Conservation (phyloP, 2,113 vertebrate genomes). For the Embiotoca jacksoni region DNA sequence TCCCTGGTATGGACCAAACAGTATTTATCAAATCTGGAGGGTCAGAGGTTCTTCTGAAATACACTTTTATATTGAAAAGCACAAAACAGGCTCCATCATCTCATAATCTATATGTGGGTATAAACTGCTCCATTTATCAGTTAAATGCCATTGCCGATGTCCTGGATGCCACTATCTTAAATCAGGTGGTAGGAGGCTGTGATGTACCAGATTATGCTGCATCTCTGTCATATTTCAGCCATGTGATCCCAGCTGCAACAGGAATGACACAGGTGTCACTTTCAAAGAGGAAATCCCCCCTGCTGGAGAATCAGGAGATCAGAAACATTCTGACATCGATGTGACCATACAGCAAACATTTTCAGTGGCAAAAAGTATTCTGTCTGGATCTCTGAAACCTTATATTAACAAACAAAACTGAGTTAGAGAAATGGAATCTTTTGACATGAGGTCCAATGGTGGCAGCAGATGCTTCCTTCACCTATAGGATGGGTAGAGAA, state of each 20-base stretch:
- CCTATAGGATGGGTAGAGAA: conserved; percentile 1
- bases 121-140: conserved; percentile 38
- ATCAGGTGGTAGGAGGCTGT: conserved; percentile 34
- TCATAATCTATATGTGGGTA: conserved; percentile 35
- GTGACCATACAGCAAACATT: conserved; percentile 10
- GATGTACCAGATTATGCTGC: conserved; percentile 41
- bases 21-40: neutral
- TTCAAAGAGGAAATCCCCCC: conserved; percentile 49
- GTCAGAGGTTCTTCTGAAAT: neutral
- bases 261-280: conserved; percentile 40
- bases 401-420: neutral
- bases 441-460: neutral
- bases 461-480: conserved; percentile 14
- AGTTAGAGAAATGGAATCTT: neutral
- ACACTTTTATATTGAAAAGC: neutral
- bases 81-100: conserved; percentile 14
- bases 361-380: conserved; percentile 19
- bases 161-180: conserved; percentile 18
- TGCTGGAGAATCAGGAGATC: conserved; percentile 33
- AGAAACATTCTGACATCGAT: conserved; percentile 26
- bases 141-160: conserved; percentile 4
- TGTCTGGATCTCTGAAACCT: neutral
- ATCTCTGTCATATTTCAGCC: conserved; percentile 32
- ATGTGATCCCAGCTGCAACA: conserved; percentile 50
- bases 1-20: neutral